Evolutionary conservation across 2,113 vertebrate species (phyloP).

Genomic region (Archilochus colubris): DNA sequence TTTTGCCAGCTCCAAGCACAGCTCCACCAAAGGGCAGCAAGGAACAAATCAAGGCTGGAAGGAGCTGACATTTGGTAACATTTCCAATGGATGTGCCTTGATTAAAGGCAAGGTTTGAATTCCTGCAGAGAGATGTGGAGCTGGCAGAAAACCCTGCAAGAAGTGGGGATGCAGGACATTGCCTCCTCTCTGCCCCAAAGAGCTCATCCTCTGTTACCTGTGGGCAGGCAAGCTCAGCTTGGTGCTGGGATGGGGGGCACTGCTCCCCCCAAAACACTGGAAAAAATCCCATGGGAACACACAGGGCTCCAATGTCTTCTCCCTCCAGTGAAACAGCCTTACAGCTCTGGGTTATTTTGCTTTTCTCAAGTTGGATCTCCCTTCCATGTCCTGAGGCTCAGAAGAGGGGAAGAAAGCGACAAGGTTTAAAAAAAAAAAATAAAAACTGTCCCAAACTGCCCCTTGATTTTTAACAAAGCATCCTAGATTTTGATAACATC

Average conservation of each 20-base stretch:
- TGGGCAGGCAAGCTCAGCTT: background rate
- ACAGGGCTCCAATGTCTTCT: background rate
- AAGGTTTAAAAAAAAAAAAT: background rate
- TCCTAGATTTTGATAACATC: conserved; percentile 30
- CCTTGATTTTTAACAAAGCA: conserved; percentile 16
- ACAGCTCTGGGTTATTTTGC: background rate
- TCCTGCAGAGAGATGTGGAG: background rate
- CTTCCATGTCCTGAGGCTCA: fast-evolving
- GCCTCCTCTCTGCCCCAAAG: too few species aligned
- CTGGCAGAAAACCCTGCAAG: background rate
- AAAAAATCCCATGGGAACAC: background rate
- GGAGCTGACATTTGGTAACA: fast-evolving
- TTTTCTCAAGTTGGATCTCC: background rate
- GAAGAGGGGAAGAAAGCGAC: background rate
- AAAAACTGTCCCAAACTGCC: background rate
- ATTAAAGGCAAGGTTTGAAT: too few species aligned
- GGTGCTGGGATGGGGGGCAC: background rate
- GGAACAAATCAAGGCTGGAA: background rate
- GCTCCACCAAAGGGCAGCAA: background rate
- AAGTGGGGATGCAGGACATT: background rate
- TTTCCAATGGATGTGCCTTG: fast-evolving
- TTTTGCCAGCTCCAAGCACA: conserved; percentile 12
- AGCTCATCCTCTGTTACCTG: background rate
- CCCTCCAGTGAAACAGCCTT: background rate
- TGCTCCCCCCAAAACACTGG: background rate